Evolutionary conservation across 2,888 invertebrate species (phyloP), one percentile per base, ranked within the genome.

Genomic region (Perithous albicinctus): DNA sequence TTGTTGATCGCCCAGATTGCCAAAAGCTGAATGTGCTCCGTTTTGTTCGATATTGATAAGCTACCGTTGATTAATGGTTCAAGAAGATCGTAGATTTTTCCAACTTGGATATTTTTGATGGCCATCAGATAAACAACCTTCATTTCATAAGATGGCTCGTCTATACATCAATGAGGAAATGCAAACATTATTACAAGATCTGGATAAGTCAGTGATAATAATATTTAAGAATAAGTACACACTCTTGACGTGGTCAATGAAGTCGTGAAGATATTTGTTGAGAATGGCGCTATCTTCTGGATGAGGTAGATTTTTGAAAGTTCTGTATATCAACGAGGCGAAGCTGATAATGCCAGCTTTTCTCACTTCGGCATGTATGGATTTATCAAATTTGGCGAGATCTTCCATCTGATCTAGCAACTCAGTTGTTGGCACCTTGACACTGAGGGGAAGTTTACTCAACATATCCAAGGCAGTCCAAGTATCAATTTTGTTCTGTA

Each of bases 91-190:
- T 92, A 83, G 35, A 93, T 90, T 29, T 90, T 89, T 7, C 89
- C 89, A 2, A 93, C 85, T 79, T 92, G 90, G 43, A 94, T 92
- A 86, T 94, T 94, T 51, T 88, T 90, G 69, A 94, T 88, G 0
- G 93, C 94, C 87, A 93, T 91, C 59, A 94, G 84, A 86, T 93
- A 94, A 18, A 93, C 81, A 82, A 93, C 86, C 87, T 93, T 92
- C 82, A 91, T 89, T 1, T 91, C 87, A 72, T 93, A 91, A n/a
- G 82, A 80, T 18, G 84, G 79, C 15, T 86, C 87, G 20, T 81
- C 91, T 91, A 73, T 41, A 81, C 80, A 48, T 23, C 56, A 12
- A 18, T 41, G 59, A 10, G 2, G 32, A 67, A 8, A 56, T 32
- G 1, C 7, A 32, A 56, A 26, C 26, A 26, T 20, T 2, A 56